phyloP scores from a whole-genome alignment of 2,797 vertebrate genomes.

The Crotalus adamanteus region DNA sequence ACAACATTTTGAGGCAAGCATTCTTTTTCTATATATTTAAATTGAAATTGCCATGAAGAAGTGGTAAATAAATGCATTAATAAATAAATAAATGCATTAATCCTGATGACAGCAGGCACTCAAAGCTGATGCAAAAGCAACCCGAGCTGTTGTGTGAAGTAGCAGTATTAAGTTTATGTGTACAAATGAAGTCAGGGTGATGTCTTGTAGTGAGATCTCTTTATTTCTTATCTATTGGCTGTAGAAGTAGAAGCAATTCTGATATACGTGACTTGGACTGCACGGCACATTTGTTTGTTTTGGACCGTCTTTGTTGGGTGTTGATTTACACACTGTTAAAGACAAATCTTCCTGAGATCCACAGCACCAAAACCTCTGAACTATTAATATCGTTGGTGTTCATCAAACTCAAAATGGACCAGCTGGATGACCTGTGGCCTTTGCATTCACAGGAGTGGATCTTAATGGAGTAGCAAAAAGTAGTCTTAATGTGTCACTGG shows the following conservation, averaged over 20 bases:
- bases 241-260: not conserved
- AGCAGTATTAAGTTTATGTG: not conserved
- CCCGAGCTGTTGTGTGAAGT: not conserved
- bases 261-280: not conserved
- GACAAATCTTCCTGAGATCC: not conserved
- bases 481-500: not conserved
- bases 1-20: not conserved
- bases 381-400: not conserved
- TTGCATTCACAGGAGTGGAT: not conserved
- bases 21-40: not conserved
- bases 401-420: not conserved
- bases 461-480: not conserved
- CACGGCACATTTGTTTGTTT: not conserved
- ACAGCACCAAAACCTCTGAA: not conserved
- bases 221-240: not conserved
- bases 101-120: not conserved
- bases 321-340: not conserved
- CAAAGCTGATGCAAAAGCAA: not conserved
- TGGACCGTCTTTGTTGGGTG: not conserved
- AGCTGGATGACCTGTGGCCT: not conserved
- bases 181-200: not conserved
- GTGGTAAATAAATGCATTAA: accelerated
- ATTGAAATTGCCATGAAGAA: not conserved
- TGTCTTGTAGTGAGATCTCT: not conserved
- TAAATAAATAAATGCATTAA: accelerated